Conservation (phyloP, 2,888 invertebrate species). For the Dicroscelio sp. region DNA sequence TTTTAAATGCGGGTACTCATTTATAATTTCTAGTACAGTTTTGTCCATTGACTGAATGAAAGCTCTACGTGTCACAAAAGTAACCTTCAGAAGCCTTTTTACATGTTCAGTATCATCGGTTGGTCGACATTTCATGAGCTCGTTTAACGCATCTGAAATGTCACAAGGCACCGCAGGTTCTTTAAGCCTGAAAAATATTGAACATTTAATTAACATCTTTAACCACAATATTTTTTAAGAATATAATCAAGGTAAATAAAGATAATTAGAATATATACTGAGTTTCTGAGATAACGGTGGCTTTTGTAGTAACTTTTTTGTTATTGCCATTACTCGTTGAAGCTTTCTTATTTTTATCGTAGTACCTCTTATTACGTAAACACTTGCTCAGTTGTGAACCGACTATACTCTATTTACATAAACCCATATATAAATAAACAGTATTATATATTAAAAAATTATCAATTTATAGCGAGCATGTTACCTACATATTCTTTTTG, state of each 20-base stretch:
- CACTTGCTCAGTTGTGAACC: not conserved
- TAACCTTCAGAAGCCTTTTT: not conserved
- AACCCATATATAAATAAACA: not conserved
- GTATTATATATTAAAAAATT: not conserved
- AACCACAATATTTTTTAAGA: not conserved
- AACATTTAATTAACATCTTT: not conserved
- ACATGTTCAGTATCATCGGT: not conserved
- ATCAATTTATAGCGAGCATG: not conserved
- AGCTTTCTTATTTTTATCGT: not conserved
- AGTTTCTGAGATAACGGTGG: not conserved
- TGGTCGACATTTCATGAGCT: not conserved
- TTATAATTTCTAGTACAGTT: not conserved
- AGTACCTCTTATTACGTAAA: not conserved
- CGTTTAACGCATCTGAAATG: not conserved
- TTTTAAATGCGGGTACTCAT: not conserved
- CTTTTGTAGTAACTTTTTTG: not conserved
- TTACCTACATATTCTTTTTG: not conserved
- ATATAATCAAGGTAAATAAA: not conserved
- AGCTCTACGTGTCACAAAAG: not conserved
- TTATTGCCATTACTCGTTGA: not conserved
- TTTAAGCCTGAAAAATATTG: not conserved
- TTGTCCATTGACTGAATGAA: not conserved
- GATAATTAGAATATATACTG: not conserved
- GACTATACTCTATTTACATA: not conserved
- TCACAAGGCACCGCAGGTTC: not conserved